Evolutionary conservation across 2,888 invertebrate species (phyloP).

Genomic region (Drosophila mimetica): DNA sequence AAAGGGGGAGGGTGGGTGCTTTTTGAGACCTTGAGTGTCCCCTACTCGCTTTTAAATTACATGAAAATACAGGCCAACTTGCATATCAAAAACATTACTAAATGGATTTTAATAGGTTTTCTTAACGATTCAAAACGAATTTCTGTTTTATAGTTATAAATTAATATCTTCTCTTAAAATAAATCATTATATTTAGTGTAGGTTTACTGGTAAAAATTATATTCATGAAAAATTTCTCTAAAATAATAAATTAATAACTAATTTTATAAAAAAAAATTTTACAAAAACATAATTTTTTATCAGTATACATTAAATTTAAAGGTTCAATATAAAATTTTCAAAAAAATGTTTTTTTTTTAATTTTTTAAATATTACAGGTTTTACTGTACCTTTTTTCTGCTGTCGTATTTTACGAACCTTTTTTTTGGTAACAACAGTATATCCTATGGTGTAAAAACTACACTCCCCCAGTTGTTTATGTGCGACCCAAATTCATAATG

Average conservation of each 20-base stretch:
- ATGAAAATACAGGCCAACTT: conserved; percentile 28
- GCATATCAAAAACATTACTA: neutral
- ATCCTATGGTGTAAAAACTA: conserved; percentile 61
- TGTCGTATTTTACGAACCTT: neutral
- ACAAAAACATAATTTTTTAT: no score
- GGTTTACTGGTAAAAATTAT: no score
- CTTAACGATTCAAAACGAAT: neutral
- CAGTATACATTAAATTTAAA: no score
- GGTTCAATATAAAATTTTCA: no score
- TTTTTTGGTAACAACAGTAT: conserved; percentile 10
- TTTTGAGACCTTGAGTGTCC: conserved; percentile 60
- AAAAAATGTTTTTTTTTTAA: no score
- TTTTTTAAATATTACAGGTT: no score
- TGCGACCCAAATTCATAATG: conserved; percentile 55
- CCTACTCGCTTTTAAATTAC: conserved; percentile 63
- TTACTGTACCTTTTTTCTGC: neutral
- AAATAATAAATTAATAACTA: no score
- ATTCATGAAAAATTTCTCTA: no score
- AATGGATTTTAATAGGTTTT: neutral
- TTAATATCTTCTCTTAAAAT: no score
- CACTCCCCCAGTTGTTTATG: neutral
- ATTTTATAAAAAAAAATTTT: no score
- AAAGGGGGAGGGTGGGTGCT: conserved; percentile 5
- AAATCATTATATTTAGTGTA: no score
- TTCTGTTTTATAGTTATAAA: no score